Percentiles rank a stretch among this genome's conserved stretches.
Evolutionary conservation across 2,888 invertebrate genomes (phyloP).

Genomic region (Patella ulyssiponensis): DNA sequence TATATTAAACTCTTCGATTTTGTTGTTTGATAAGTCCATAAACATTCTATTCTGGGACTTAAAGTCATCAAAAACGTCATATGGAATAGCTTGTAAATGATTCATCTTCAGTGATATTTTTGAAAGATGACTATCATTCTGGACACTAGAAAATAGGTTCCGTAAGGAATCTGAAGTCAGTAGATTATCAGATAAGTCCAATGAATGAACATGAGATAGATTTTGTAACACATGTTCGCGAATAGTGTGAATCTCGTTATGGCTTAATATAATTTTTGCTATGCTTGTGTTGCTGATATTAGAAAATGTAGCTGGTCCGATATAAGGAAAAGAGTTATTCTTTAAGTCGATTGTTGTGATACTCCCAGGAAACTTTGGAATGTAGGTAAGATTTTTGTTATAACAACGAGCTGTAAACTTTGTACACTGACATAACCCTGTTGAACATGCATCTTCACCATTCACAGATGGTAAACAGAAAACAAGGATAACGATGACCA

Average conservation of each 20-base stretch:
- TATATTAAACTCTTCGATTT: neutral
- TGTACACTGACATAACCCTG: neutral
- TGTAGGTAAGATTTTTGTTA: neutral
- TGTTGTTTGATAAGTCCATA: neutral
- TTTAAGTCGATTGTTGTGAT: neutral
- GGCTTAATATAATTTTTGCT: neutral
- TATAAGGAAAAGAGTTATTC: neutral
- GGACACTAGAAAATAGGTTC: no score
- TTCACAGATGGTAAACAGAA: no score
- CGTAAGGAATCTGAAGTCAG: neutral
- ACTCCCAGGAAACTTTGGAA: neutral
- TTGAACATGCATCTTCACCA: no score
- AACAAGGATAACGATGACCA: no score
- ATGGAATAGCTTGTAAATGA: no score
- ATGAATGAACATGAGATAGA: neutral
- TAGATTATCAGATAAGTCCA: neutral
- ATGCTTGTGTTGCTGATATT: neutral
- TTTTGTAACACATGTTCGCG: neutral
- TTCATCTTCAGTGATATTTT: no score
- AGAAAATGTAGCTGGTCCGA: neutral
- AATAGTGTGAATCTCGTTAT: neutral
- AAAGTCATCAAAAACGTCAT: no score
- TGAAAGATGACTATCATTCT: no score
- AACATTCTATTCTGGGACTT: neutral
- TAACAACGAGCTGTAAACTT: neutral